Evolutionary conservation across 1,140 invertebrate species (phyloP), one percentile per base, ranked within the genome.

Genomic region (Saccostrea cuccullata): DNA sequence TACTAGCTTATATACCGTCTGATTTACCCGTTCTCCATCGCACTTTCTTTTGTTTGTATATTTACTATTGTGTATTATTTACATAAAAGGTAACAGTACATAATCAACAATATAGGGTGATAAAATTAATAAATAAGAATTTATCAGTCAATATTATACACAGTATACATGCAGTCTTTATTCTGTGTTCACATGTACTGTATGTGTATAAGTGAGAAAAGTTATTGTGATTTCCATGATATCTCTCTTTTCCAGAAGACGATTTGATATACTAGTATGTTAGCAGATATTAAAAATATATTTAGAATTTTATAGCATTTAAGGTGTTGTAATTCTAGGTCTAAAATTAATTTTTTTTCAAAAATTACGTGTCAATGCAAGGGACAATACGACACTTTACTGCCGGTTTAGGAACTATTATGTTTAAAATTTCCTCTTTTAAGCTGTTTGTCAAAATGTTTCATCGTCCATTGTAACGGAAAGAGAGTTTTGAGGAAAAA

Each of bases 371-470:
- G 70, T 36, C 13, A 36, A 15, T 30, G 0, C 30, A 77, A 77
- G 13, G 26, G 26, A 30, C 70, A 77, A 77, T 40, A 5, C 70
- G 13, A 30, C 26, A 77, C 26, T 77, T 77, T 9, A 36, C 23
- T 77, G 26, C 11, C 15, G 15, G 30, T 77, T 30, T 36, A 77
- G 70, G 26, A 77, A 30, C 30, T 36, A 77, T 77, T 77, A 77
- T 77, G 26, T 77, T 30, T 30, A 77, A 77, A 36, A 77, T 77
- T 77, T 77, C 70, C 70, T 77, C 70, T 15, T 77, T 77, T 77
- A 36, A 13, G 26, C 70, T 36, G 70, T 36, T 77, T 26, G 26
- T 77, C 26, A 77, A 67, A 30, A 36, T 73, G 26, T 26, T 77
- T 30, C 23, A 30, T 77, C 70, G 70, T 77, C 23, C 26, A 77